Evolutionary conservation across 1,140 invertebrate genomes (phyloP).

Genomic region (Riptortus pedestris): DNA sequence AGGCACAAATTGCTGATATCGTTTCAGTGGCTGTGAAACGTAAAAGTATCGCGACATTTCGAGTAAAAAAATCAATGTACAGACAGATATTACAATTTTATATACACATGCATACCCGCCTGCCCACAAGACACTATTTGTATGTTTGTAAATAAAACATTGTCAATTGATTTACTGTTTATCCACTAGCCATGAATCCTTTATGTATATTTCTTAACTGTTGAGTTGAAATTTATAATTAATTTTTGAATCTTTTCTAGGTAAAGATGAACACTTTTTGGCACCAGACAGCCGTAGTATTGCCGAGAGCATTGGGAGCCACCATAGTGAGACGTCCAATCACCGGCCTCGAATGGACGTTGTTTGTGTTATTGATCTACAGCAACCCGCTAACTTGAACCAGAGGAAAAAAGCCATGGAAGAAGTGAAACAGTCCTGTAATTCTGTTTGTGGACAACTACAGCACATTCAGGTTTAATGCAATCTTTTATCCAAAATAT

Average conservation of each 20-base stretch:
- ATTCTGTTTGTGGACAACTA: constrained; percentile 64
- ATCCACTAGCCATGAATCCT: too few relatives aligned
- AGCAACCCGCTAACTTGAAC: constrained; percentile 54
- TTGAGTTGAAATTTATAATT: too few relatives aligned
- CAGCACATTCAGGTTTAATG: constrained; percentile 70
- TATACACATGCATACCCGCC: too few relatives aligned
- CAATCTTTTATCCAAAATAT: constrained; percentile 13
- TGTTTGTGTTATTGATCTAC: constrained; percentile 78
- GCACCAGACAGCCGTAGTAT: constrained; percentile 20
- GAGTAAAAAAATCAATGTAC: too few relatives aligned
- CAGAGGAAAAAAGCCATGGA: constrained; percentile 71
- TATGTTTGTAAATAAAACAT: too few relatives aligned
- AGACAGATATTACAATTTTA: too few relatives aligned
- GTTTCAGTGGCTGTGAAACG: too few relatives aligned
- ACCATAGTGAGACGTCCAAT: constrained; percentile 22
- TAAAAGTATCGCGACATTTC: too few relatives aligned
- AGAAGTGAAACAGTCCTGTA: constrained; percentile 70
- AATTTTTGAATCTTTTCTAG: neutral
- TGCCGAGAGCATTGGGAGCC: constrained; percentile 24
- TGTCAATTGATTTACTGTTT: too few relatives aligned
- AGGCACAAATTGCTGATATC: too few relatives aligned
- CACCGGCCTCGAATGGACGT: constrained; percentile 70
- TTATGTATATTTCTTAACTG: too few relatives aligned
- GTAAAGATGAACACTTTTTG: neutral
- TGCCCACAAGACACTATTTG: too few relatives aligned